These are phyloP conservation scores for Troides oblongomaculatus DNA, from an alignment of 2,888 invertebrate species.

Conservation along the genomic window DNA sequence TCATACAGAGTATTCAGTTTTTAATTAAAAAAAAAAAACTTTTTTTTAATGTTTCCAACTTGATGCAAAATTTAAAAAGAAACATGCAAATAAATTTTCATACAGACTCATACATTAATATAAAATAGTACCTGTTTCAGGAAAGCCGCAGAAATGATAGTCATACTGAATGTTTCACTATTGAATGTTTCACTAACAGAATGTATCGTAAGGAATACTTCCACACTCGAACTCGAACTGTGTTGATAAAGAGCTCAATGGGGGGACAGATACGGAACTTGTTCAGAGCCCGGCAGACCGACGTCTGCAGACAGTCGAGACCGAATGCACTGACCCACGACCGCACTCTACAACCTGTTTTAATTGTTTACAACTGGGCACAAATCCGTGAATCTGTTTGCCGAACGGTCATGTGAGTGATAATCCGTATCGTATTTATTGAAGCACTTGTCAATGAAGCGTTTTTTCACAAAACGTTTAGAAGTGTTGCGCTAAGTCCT, in stretches of 20 bases:
- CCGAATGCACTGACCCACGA: constrained; percentile 22
- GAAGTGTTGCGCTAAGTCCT: constrained; percentile 8
- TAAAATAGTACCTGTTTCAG: constrained; percentile 24
- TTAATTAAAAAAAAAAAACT: neutral
- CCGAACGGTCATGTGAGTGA: constrained; percentile 20
- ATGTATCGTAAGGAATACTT: neutral
- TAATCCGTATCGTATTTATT: constrained; percentile 24
- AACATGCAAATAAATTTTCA: neutral
- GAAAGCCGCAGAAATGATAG: constrained; percentile 24
- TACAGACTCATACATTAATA: too few relatives aligned
- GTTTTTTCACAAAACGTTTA: constrained; percentile 9
- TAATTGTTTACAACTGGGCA: constrained; percentile 22
- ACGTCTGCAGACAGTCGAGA: constrained; percentile 17
- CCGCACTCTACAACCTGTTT: constrained; percentile 14
- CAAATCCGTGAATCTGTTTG: constrained; percentile 12
- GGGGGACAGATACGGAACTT: constrained; percentile 10
- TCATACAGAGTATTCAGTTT: constrained; percentile 1
- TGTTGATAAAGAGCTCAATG: neutral
- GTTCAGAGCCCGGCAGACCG: constrained; percentile 15
- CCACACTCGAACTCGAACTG: neutral
- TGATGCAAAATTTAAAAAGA: neutral
- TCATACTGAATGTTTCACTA: constrained; percentile 10
- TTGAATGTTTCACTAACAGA: constrained; percentile 1
- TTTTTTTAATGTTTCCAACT: neutral
- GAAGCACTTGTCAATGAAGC: constrained; percentile 15